Conservation (phyloP, 2,888 invertebrate species). For the Chrysomela aeneicollis region DNA sequence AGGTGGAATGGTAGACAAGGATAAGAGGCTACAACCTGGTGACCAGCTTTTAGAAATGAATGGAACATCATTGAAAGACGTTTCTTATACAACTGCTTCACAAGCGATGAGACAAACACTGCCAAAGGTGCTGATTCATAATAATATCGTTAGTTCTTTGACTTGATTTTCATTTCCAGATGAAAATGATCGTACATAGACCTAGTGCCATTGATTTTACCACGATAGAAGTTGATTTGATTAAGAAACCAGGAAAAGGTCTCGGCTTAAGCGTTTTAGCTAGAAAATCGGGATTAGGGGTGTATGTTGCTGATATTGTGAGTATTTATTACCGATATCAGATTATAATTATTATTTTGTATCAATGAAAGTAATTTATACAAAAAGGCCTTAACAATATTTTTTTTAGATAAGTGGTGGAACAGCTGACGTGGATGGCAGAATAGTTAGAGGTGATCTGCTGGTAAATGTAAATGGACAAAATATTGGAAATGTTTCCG, state of each 20-base stretch:
- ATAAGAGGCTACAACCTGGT: slow-evolving; percentile 88
- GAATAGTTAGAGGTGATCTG: slow-evolving; percentile 91
- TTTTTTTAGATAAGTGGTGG: slow-evolving; percentile 81
- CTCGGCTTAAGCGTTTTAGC: slow-evolving; percentile 88
- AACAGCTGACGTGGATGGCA: slow-evolving; percentile 85
- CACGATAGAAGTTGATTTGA: slow-evolving; percentile 80
- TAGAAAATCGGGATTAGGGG: slow-evolving; percentile 78
- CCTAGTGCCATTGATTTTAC: slow-evolving; percentile 76
- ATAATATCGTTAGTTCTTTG: slow-evolving; percentile 3
- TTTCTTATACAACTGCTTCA: slow-evolving; percentile 84
- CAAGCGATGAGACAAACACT: slow-evolving; percentile 85
- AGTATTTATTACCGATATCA: slow-evolving; percentile 57
- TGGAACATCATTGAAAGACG: slow-evolving; percentile 79
- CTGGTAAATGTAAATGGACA: slow-evolving; percentile 89
- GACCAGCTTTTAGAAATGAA: slow-evolving; percentile 95
- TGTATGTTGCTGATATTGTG: slow-evolving; percentile 94
- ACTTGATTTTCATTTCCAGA: slow-evolving; percentile 62
- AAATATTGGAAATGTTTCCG: slow-evolving; percentile 76
- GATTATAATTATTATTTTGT: no score
- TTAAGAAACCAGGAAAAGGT: slow-evolving; percentile 88
- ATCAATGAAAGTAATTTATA: no score
- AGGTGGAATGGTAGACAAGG: slow-evolving; percentile 88
- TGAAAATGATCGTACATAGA: slow-evolving; percentile 84
- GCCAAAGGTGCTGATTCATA: slow-evolving; percentile 68
- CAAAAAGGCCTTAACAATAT: no score